Evolutionary conservation across 1,140 invertebrate species (phyloP).

Genomic region (Leptoteleia sp.): DNA sequence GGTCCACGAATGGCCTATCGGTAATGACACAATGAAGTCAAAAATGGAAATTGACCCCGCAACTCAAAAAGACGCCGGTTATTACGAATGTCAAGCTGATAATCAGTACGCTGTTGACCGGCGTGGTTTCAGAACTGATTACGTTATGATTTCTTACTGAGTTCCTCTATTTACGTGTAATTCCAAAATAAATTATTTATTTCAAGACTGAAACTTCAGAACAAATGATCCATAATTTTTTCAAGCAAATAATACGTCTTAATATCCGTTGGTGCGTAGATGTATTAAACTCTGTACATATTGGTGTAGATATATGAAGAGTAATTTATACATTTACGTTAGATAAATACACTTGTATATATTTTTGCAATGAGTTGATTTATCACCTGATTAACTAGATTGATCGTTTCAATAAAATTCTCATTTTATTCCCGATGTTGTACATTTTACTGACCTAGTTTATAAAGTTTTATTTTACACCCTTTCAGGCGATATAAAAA

Average conservation of each 20-base stretch:
- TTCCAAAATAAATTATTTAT: not conserved
- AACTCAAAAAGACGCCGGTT: constrained; percentile 94
- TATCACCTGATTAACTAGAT: not conserved
- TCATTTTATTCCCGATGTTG: not conserved
- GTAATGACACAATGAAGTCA: constrained; percentile 90
- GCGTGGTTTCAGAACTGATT: constrained; percentile 86
- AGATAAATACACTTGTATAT: constrained; percentile 27
- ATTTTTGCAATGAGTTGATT: constrained; percentile 17
- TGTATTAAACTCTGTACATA: constrained; percentile 15
- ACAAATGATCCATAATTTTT: too few species aligned
- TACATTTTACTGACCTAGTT: too few species aligned
- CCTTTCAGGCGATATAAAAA: too few species aligned
- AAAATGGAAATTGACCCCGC: constrained; percentile 97
- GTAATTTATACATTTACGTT: constrained; percentile 34
- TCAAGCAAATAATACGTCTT: too few species aligned
- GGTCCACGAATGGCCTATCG: constrained; percentile 93
- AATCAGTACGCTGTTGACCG: constrained; percentile 89
- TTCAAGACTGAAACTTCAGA: constrained; percentile 36
- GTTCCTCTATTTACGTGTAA: not conserved
- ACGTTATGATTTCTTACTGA: constrained; percentile 85
- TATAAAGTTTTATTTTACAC: too few species aligned
- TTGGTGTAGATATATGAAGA: constrained; percentile 7
- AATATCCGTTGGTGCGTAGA: not conserved
- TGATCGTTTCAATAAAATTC: constrained; percentile 6
- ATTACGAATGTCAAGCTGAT: constrained; percentile 88